Base-by-base conservation (phyloP, 2,113 vertebrate species). In the Phodopus roborovskii region DNA sequence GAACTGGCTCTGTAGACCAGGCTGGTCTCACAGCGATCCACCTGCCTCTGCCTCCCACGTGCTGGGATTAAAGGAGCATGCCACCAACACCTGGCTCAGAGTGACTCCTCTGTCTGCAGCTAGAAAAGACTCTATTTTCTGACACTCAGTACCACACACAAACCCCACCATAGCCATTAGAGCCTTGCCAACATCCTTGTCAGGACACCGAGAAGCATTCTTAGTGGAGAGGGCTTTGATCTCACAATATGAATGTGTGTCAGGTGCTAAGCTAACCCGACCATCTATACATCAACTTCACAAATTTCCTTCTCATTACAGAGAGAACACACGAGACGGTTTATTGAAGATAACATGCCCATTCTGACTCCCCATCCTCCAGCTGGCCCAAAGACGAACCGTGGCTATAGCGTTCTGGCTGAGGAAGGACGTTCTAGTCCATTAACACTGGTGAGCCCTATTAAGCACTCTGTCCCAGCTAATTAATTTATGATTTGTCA, bases 291-390 rank as follows among this genome's bases (percentile, higher is more conserved):
- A 36, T 71, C 10, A 30, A 39, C 50, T 73, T 50, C 28, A 53
- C 50, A 48, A 48, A 77, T 90, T 22, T 70, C 9, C 82, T 64
- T 90, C n/a, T 97, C 96, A 13, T 98, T 98, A 77, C 73, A 99
- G 99, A 97, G 98, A 96, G 98, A 99, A 3, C 97, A 97, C 5
- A 96, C 98, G 56, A 98, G 98, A 97, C 98, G 97, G 79, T 96
- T 96, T 9, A 92, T 98, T 78, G 99, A 99, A 88, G 98, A 98
- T 50, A 91, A 97, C 1, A 77, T 97, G 75, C 96, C 88, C 36
- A 6, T 98, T 88, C 97, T 98, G 45, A 98, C 98, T 78, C 99
- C 99, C 0, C 99, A 92, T 0, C 99, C 99, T 0, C 99, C 99
- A 0, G 86, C 77, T 0, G 97, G 97, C 4, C 98, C 98, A 1